phyloP scores from a whole-genome alignment of 2,113 vertebrate genomes.

The Scopus umbretta region DNA sequence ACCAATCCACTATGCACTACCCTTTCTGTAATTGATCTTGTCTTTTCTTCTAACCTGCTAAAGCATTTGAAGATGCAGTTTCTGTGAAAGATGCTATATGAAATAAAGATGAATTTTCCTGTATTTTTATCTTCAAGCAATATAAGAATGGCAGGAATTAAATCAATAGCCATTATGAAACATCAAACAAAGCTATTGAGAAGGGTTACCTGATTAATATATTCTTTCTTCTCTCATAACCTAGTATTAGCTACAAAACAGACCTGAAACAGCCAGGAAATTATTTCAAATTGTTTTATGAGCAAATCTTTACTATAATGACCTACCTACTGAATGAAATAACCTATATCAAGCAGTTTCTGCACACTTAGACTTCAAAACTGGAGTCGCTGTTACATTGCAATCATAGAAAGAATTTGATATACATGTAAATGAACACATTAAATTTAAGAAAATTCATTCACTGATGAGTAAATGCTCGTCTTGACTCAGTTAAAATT shows the following conservation, averaged over 20 bases:
- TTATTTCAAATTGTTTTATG: slow-evolving; percentile 1
- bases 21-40: neutral
- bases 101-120: neutral
- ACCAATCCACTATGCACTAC: neutral
- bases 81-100: neutral
- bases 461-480: neutral
- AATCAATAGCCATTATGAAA: slow-evolving; percentile 1
- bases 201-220: neutral
- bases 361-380: neutral
- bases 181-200: neutral
- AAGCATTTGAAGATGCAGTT: neutral
- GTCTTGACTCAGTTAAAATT: neutral
- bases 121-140: neutral
- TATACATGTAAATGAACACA: neutral
- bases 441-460: neutral
- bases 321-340: neutral
- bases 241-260: neutral
- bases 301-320: neutral
- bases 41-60: neutral
- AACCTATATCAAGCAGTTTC: neutral
- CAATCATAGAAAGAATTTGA: neutral
- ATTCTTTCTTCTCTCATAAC: neutral
- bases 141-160: neutral
- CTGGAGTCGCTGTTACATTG: neutral
- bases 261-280: neutral